Conservation (phyloP, 2,797 vertebrate genomes). For the Gorsachius magnificus region DNA sequence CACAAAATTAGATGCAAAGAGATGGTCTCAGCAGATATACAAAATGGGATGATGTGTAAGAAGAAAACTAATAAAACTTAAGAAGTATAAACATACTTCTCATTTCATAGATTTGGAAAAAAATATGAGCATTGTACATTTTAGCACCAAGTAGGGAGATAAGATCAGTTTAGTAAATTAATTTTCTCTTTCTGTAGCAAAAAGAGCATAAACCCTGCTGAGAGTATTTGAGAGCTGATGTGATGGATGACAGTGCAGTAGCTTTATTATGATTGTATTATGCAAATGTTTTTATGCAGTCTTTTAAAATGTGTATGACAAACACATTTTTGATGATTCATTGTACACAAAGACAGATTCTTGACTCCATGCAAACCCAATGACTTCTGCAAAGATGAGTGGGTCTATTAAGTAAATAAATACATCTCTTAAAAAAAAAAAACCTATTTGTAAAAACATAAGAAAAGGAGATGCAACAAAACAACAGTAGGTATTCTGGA, state of each 20-base stretch:
- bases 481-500: neutral
- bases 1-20: neutral
- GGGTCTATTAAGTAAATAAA: neutral
- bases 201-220: slow-evolving; percentile 30
- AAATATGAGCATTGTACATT: neutral
- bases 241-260: slow-evolving; percentile 29
- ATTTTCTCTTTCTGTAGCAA: neutral
- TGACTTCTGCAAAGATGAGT: neutral
- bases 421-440: neutral
- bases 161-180: slow-evolving; percentile 8
- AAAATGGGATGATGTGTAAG: neutral
- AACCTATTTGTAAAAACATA: neutral
- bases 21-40: neutral
- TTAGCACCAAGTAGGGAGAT: neutral
- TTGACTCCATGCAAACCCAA: neutral
- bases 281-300: slow-evolving; percentile 16
- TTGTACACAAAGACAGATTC: neutral
- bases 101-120: neutral
- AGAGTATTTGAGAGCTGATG: neutral
- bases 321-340: slow-evolving; percentile 21
- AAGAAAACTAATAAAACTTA: neutral
- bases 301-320: neutral
- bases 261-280: slow-evolving; percentile 35
- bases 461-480: neutral
- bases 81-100: neutral